Evolutionary conservation across 2,888 invertebrate species (phyloP), one percentile per base, ranked within the genome.

Genomic region (Chrysomela aeneicollis): DNA sequence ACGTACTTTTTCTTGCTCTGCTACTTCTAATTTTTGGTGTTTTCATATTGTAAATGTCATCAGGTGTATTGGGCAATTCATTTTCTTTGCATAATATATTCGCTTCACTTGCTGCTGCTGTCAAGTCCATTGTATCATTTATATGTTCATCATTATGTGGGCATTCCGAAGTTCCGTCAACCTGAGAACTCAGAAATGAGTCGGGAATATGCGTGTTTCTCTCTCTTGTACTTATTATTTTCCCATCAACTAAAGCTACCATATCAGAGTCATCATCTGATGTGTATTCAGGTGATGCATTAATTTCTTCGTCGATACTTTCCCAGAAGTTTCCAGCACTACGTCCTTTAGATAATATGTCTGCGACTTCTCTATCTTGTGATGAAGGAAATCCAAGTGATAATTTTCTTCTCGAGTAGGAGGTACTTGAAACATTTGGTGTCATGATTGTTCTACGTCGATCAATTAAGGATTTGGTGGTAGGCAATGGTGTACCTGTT

Each of bases 251-350:
- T 30, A 64, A 46, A 15, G 64, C 47, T 49, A 67, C 69, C 52
- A 72, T 68, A 58, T 74, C 72, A 18, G 74, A 73, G 42, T 72
- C 61, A 30, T 63, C 72, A 63, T 73, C 71, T 6, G 71, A 70
- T 15, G 69, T 68, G 1, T 66, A n/a, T 32, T 68, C 67, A 22
- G 68, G 65, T 6, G 71, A 67, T 46, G 63, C 52, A 17, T 18
- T 35, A 42, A 3, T 9, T 21, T 35, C 12, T 10, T 42, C 32
- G 2, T 42, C 6, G n/a, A 37, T 22, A 21, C 8, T 21, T 35
- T 46, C 6, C 21, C 8, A 42, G 17, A 51, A 55, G 18, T 12
- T 26, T 22, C n/a, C 19, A 22, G 18, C 53, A 46, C 26, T 60
- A 17, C 47, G 55, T 21, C 35, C 9, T 37, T 26, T n/a, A 35